These are phyloP conservation scores for Neoaliturus tenellus DNA, from an alignment of 2,888 invertebrate genomes.

Conservation along the genomic window DNA sequence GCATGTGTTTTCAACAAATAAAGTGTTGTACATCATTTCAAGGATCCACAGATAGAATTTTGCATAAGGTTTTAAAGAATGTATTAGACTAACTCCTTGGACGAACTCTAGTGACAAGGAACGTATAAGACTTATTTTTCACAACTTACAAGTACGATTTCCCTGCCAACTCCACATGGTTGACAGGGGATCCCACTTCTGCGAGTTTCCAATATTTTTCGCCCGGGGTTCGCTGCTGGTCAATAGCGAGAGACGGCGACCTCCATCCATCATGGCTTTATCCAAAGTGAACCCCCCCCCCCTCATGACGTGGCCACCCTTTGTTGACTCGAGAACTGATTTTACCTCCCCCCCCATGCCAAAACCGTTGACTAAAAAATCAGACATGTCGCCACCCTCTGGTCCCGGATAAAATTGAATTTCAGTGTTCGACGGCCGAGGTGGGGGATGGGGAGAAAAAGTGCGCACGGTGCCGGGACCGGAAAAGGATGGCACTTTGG, in stretches of 20 bases:
- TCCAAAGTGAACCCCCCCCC: constrained; percentile 43
- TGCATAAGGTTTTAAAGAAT: too few relatives aligned
- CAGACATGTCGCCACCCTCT: constrained; percentile 46
- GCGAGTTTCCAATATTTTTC: constrained; percentile 10
- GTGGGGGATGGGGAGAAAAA: not conserved
- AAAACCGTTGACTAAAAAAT: constrained; percentile 38
- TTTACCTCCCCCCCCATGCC: constrained; percentile 33
- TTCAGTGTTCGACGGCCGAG: constrained; percentile 30
- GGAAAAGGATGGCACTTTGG: too few relatives aligned
- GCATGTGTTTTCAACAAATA: too few relatives aligned
- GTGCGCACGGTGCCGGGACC: not conserved
- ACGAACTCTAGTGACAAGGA: too few relatives aligned
- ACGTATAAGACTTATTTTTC: too few relatives aligned
- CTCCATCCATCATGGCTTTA: constrained; percentile 53
- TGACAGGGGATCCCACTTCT: not conserved
- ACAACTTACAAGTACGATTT: not conserved
- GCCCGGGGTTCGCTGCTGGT: not conserved
- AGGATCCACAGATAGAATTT: too few relatives aligned
- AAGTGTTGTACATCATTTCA: too few relatives aligned
- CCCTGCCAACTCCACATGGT: not conserved
- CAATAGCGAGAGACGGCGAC: constrained; percentile 5
- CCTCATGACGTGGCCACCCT: constrained; percentile 37
- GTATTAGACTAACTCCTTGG: too few relatives aligned
- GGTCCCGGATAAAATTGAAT: constrained; percentile 36
- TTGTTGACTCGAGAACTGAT: constrained; percentile 57